Evolutionary conservation across 2,888 invertebrate genomes (phyloP).

Genomic region (Drosophila testacea): DNA sequence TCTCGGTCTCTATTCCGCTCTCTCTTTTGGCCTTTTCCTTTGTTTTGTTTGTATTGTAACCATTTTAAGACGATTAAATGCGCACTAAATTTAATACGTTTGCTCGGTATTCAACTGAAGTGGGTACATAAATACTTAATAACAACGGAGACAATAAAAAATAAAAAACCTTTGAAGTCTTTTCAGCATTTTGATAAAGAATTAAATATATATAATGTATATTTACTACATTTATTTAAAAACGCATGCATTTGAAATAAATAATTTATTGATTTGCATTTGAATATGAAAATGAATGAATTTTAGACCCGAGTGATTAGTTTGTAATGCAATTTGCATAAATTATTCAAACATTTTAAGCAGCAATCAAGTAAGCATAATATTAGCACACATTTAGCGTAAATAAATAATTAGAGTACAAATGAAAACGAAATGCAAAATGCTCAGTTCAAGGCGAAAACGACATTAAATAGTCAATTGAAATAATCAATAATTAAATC

Average conservation of each 20-base stretch:
- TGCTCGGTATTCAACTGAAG: not conserved
- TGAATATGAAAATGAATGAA: not conserved
- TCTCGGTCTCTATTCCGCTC: not conserved
- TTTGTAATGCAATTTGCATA: conserved; percentile 33
- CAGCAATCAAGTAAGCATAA: conserved; percentile 48
- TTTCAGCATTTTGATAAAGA: conserved; percentile 1
- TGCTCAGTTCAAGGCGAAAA: conserved; percentile 36
- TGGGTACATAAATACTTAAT: conserved; percentile 11
- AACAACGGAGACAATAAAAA: not conserved
- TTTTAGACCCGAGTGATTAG: not conserved
- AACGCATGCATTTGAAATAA: conserved; percentile 4
- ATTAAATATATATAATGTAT: not conserved
- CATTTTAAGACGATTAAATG: conserved; percentile 50
- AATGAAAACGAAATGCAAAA: conserved; percentile 28
- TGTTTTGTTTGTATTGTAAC: conserved; percentile 5
- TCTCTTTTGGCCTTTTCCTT: not conserved
- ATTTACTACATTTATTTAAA: not conserved
- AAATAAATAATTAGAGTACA: conserved; percentile 44
- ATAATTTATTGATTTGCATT: not conserved
- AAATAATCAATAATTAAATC: conserved; percentile 48
- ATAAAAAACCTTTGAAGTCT: not conserved
- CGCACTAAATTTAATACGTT: conserved; percentile 17
- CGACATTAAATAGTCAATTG: conserved; percentile 4
- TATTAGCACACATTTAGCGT: conserved; percentile 39
- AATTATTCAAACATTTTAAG: conserved; percentile 38